Evolutionary conservation across 2,113 vertebrate genomes (phyloP), one percentile per base, ranked within the genome.

Genomic region (Cryptomyrus ogoouensis): DNA sequence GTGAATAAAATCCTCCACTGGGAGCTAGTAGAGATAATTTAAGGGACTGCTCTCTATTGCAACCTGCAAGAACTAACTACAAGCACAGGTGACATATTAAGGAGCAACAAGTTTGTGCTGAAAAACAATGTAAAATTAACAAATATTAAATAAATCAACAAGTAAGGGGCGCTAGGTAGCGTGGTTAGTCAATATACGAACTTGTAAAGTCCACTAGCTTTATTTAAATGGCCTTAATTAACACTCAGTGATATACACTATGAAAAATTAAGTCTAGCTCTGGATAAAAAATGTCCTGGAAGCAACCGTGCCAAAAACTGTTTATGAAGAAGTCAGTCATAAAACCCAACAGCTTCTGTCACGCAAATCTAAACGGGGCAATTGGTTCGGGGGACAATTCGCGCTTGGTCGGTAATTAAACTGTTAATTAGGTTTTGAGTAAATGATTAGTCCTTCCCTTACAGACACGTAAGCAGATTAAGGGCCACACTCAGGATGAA

Each of bases 391-490:
- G 91, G 91, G 80, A 92, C 94, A 93, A 91, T 89, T 90, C 93
- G 90, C 44, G 53, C 88, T 88, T 92, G 91, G 91, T 91, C 91
- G 93, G 92, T 94, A 94, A 91, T 90, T 91, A 88, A 90, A 90
- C 85, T 44, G 92, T 94, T 95, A 94, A 95, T 95, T 93, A 91
- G 90, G 88, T 91, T 93, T 93, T 93, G 94, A 96, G 94, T 93
- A 93, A 93, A 95, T 91, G 88, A 83, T 83, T 39, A 89, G 89
- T 90, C 47, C 88, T 91, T 80, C 94, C 94, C 94, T 94, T 92
- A 93, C 90, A 90, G 90, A 93, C 89, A 88, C 87, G 53, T 86
- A 91, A 92, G 31, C 19, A 80, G 91, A 94, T 94, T 92, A 93
- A 93, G 91, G 52, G 7, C 31, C 91, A 88, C 15, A 80, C 0